phyloP scores from a whole-genome alignment of 37 sponge, comb jelly and placozoan genomes.

The Ephydatia muelleri region DNA sequence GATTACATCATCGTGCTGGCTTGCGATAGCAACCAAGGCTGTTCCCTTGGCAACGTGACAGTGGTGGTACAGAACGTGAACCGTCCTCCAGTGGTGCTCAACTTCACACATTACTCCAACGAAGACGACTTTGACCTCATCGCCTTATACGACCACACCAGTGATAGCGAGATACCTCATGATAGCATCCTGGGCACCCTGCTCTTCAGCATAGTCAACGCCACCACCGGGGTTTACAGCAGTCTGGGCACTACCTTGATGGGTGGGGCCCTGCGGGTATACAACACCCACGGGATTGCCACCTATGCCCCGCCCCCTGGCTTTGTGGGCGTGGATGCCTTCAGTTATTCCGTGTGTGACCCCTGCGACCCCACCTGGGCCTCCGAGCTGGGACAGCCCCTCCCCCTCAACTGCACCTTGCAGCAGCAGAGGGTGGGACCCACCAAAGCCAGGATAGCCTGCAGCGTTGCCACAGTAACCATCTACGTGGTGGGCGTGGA shows the following conservation, averaged over 20 bases:
- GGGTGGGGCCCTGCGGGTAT: conserved; percentile 75
- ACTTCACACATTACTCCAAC: conserved; percentile 47
- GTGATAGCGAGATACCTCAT: conserved; percentile 57
- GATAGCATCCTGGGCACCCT: background rate
- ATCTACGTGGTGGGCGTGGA: conserved; percentile 63
- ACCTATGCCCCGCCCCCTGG: conserved; percentile 74
- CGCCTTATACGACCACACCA: conserved; percentile 40
- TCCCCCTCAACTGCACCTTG: conserved; percentile 12
- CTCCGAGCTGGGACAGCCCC: conserved; percentile 66
- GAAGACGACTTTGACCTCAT: conserved; percentile 90
- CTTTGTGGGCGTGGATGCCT: conserved; percentile 80
- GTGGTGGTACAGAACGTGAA: conserved; percentile 71
- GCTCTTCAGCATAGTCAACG: background rate
- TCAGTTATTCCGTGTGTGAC: conserved; percentile 86
- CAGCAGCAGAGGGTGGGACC: conserved; percentile 60
- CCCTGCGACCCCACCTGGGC: conserved; percentile 67
- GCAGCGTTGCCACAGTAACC: conserved; percentile 55
- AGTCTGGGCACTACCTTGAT: conserved; percentile 42
- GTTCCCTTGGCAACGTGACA: conserved; percentile 54
- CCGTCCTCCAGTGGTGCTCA: conserved; percentile 66
- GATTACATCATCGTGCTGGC: conserved; percentile 70
- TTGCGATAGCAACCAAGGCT: conserved; percentile 68
- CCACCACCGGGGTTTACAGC: conserved; percentile 8
- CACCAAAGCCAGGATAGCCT: conserved; percentile 71
- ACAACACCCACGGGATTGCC: conserved; percentile 83